phyloP scores from a whole-genome alignment of 1,140 invertebrate genomes.

The Yoshiicerus persimilis region DNA sequence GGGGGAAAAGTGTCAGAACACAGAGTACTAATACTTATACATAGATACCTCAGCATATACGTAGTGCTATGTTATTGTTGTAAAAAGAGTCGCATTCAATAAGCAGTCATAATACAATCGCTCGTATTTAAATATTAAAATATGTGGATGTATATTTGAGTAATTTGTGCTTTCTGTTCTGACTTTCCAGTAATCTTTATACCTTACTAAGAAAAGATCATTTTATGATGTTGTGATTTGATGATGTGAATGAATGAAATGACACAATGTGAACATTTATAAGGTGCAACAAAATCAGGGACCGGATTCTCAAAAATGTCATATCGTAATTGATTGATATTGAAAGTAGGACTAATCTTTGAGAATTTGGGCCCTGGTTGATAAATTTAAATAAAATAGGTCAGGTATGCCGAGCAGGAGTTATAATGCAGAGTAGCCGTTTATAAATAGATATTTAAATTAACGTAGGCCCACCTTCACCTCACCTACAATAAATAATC shows the following conservation, averaged over 20 bases:
- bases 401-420: background rate
- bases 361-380: background rate
- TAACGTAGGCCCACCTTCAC: too few species aligned
- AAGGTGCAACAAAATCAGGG: background rate
- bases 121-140: background rate
- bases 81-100: background rate
- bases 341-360: background rate
- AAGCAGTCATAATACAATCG: background rate
- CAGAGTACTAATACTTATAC: background rate
- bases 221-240: background rate
- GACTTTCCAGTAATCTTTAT: background rate
- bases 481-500: too few species aligned
- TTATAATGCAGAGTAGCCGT: background rate
- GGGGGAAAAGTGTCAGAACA: background rate
- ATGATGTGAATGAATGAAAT: background rate
- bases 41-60: background rate
- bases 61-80: background rate
- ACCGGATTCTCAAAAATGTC: background rate
- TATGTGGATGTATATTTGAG: background rate
- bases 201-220: background rate
- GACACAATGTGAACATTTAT: background rate
- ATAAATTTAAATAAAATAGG: background rate
- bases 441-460: background rate
- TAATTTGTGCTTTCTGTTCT: background rate
- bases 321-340: background rate